Base-by-base conservation (phyloP, 2,888 invertebrate genomes). In the Rhaphigaster nebulosa region DNA sequence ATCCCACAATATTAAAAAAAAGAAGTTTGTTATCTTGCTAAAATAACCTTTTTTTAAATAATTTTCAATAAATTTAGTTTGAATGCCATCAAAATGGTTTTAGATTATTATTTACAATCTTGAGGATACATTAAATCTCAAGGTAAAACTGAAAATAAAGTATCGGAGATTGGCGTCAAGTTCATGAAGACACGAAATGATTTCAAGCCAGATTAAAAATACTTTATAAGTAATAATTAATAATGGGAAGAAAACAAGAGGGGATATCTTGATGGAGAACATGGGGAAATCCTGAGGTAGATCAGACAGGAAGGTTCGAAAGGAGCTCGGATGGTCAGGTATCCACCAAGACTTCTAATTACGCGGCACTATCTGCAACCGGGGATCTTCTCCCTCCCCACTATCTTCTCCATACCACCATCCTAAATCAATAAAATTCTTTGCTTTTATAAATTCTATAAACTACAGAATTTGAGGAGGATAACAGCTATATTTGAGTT, bases 301-400 rank as follows among this genome's bases (percentile, higher is more conserved):
- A 76, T 65, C 65, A 65, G 65, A 65, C 65, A 65, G 65, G 65
- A 65, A 65, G 4, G 65, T 65, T 76, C 6, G 70, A 76, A 76
- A 76, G 70, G 70, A 76, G 70, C 34, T 76, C 34, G 65, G 65
- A 65, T 65, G 29, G 65, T 65, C 13, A 65, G 65, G 65, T 65
- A 65, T 65, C 70, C 70, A 38, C 34, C 70, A 76, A 76, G 70
- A 76, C 70, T 84, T 45, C 84, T 84, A 84, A 84, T 45, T 84
- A 84, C 84, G 84, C 84, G 84, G 84, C 84, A 45, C 84, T 84
- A 84, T 84, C 84, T 76, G 84, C 45, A 50, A 84, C 84, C 41
- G 84, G 41, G 84, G 70, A 76, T 76, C 70, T 76, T 34, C 70
- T 38, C 70, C 18, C 8, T 23, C 70, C 34, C 20, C 15, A 1